These are phyloP conservation scores for Julus scanicus DNA, from an alignment of 2,888 invertebrate species.

Conservation along the genomic window DNA sequence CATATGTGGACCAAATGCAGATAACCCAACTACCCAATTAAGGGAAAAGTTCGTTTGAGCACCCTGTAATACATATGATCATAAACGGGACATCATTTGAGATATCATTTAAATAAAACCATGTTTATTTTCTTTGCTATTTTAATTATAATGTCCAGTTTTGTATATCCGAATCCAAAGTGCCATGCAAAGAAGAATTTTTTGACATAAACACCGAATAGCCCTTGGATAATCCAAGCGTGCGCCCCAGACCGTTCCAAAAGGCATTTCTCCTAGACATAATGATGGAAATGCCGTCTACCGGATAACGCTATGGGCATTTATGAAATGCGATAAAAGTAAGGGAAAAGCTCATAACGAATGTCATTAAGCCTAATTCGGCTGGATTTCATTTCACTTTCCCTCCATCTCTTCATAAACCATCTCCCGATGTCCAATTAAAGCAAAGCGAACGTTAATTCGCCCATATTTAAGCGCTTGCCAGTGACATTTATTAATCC, in stretches of 20 bases:
- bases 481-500: not conserved
- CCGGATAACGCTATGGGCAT: not conserved
- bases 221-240: too few species aligned
- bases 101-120: too few species aligned
- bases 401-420: not conserved
- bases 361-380: slow-evolving; percentile 8
- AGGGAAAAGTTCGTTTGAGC: too few species aligned
- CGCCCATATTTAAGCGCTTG: not conserved
- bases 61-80: too few species aligned
- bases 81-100: too few species aligned
- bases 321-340: not conserved
- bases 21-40: too few species aligned
- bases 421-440: not conserved
- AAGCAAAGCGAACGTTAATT: not conserved
- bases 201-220: too few species aligned
- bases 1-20: too few species aligned
- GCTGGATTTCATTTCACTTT: slow-evolving; percentile 2
- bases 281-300: not conserved
- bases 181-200: too few species aligned
- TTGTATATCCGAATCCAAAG: too few species aligned
- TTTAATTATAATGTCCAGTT: too few species aligned
- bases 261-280: not conserved
- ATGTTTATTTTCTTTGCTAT: too few species aligned
- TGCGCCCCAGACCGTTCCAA: not conserved
- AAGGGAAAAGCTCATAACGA: not conserved